Evolutionary conservation across 1,140 invertebrate genomes (phyloP), one percentile per base, ranked within the genome.

Genomic region (Solenopsis invicta): DNA sequence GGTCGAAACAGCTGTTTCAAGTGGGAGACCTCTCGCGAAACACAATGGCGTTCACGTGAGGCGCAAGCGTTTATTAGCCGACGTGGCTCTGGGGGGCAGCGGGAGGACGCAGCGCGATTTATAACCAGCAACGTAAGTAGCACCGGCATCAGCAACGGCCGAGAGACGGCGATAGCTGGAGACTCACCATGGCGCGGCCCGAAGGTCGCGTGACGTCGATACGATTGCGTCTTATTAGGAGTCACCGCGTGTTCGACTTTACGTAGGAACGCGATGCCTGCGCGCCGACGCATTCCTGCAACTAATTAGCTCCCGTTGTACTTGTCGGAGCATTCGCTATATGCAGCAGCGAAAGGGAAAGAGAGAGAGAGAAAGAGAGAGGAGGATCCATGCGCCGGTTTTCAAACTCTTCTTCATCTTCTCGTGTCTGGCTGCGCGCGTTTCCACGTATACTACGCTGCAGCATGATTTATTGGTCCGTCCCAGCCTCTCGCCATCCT

Each of bases 281-380:
- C 87, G 88, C 85, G 85, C 89, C 89, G 86, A 90, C 86, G 89
- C 92, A 93, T 93, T 93, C 92, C 92, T 92, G 87, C 87, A 93
- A 90, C 92, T 93, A 93, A 94, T 93, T 93, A 92, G 90, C 91
- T 92, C 88, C 87, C 85, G 90, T 90, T 91, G 91, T 87, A 76
- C 75, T 72, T 86, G 72, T 64, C 56, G 67, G 64, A 16, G 21
- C 34, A 21, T 21, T 84, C 37, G 76, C 50, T 37, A 13, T 50
- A 50, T 69, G 59, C 64, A 45, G 50, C 54, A 37, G 9, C 61
- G 37, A 10, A 13, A 34, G 66, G 13, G 45, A 16, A 2, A 24
- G 21, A 16, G 5, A 48, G 48, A 48, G 37, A 6, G 18, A 48
- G 48, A 48, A 24, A 6, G 18, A 24, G 67, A 29, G 29, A 29